Base-by-base conservation (phyloP, 2,113 vertebrate genomes). In the Atlantisia rogersi region DNA sequence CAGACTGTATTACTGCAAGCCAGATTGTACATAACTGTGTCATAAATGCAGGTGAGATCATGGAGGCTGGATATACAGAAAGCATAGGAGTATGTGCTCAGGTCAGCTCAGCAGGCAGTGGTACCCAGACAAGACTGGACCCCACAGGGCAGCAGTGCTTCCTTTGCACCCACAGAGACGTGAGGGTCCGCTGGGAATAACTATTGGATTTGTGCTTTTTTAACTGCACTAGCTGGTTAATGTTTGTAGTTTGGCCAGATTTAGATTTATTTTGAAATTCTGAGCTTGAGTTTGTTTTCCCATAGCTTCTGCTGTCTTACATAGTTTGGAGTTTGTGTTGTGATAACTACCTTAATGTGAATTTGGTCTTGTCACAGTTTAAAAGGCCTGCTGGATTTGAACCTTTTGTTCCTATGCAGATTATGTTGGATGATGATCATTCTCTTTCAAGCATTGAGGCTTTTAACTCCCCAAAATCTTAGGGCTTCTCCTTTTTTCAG, bases 31-130 rank as follows among this genome's bases (percentile, higher is more conserved):
- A 1, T 7, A 11, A 31, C 46, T 46, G 26, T 50, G 31, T 20
- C 39, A 2, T 8, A 18, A 35, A 17, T 8, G 15, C 28, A 29
- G 25, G 31, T 14, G 40, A 29, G 58, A 6, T 39, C 18, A 7
- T 15, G 28, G 26, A 35, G 35, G 4, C 31, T 63, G 7, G 29
- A 15, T 22, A 7, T 8, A 35, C 13, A 12, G 48, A n/a, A 62
- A 32, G 48, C 24, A 19, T 48, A 2, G 0, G 1, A 20, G 19
- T 29, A 6, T 10, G 26, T 50, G 55, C 62, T 20, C 3, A 2
- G 70, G 15, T 62, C 17, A 53, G 56, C 35, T n/a, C 7, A 32
- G 70, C 32, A 53, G 42, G 56, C 22, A 52, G 56, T 0, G 0
- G 48, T 19, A 12, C 71, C 39, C 26, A 6, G 31, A 11, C 17